Evolutionary conservation across 2,888 invertebrate species (phyloP).

Genomic region (Macaria liturata): DNA sequence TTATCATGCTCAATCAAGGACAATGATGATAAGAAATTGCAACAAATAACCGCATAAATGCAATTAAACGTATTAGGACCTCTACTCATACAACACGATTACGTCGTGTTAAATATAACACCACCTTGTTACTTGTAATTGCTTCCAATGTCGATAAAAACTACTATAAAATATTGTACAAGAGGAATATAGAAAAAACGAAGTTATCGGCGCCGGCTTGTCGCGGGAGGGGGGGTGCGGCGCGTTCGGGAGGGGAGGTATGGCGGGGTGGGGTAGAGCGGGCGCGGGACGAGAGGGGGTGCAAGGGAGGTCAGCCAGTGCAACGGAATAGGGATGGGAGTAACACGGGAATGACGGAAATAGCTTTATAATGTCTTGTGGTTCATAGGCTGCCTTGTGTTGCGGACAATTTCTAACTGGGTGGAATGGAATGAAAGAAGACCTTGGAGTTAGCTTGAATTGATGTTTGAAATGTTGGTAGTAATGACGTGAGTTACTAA

Average conservation of each 20-base stretch:
- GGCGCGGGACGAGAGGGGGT: slow-evolving; percentile 35
- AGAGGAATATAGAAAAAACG: no score
- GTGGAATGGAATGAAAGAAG: no score
- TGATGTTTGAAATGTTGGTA: no score
- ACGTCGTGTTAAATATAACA: slow-evolving; percentile 8
- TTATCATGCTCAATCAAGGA: no score
- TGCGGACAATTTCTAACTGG: no score
- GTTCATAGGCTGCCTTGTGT: no score
- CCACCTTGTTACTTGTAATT: neutral
- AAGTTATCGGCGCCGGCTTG: slow-evolving; percentile 63
- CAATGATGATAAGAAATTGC: no score
- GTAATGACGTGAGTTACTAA: no score
- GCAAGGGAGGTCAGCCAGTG: slow-evolving; percentile 68
- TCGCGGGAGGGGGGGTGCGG: slow-evolving; percentile 48
- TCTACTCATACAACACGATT: neutral
- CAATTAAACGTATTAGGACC: no score
- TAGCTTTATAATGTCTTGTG: no score
- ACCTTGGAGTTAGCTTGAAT: no score
- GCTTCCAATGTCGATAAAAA: slow-evolving; percentile 30
- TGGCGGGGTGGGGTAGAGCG: slow-evolving; percentile 25
- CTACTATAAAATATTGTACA: slow-evolving; percentile 37
- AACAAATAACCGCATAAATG: no score
- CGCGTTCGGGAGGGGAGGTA: slow-evolving; percentile 30
- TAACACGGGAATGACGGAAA: neutral
- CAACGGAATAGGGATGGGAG: slow-evolving; percentile 52